These are phyloP conservation scores for Crossoptilon crossoptilon DNA, from an alignment of 2,797 vertebrate species.

Conservation along the genomic window DNA sequence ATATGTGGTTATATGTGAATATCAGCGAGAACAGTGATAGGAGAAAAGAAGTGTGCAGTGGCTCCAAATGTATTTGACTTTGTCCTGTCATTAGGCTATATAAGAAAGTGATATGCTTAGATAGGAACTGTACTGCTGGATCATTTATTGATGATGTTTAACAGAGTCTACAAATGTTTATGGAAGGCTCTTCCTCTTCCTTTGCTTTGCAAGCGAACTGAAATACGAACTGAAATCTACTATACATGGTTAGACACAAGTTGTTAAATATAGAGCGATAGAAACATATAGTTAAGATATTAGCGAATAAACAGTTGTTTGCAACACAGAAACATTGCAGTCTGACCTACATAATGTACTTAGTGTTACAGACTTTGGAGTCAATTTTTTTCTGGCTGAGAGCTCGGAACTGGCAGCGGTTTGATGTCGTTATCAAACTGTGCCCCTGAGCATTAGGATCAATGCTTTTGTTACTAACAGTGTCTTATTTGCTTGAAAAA, in stretches of 20 bases:
- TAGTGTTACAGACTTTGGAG: neutral
- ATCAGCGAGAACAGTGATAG: neutral
- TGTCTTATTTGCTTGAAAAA: neutral
- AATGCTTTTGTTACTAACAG: neutral
- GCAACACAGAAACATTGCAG: neutral
- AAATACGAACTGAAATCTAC: constrained; percentile 24
- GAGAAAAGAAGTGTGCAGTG: neutral
- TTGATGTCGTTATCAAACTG: neutral
- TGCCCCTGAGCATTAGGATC: neutral
- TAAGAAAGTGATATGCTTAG: neutral
- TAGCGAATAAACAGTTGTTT: constrained; percentile 25
- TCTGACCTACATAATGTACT: neutral
- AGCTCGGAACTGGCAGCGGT: neutral
- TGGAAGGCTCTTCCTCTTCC: constrained; percentile 39
- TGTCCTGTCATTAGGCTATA: neutral
- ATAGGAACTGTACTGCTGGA: neutral
- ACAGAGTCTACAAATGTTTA: constrained; percentile 63
- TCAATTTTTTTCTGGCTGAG: neutral
- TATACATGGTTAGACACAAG: neutral
- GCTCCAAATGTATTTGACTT: neutral
- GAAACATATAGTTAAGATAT: constrained; percentile 6
- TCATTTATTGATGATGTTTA: constrained; percentile 56
- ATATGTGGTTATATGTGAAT: neutral
- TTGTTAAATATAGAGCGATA: too few species aligned
- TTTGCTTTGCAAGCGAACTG: neutral